Evolutionary conservation across 2,113 vertebrate species (phyloP).

Genomic region (Clarias batrachus): DNA sequence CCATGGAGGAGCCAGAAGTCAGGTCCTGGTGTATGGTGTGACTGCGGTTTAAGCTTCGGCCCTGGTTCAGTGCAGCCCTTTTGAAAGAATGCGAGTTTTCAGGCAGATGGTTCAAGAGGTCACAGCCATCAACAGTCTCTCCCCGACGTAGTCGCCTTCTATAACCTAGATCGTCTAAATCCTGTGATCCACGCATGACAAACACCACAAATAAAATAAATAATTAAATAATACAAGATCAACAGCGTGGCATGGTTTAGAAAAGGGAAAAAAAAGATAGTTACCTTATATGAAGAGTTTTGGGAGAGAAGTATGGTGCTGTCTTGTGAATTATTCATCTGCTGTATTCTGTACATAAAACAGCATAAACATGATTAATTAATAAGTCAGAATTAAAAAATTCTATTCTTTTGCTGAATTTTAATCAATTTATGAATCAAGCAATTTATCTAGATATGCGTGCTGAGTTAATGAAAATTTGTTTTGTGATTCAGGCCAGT

Average conservation of each 20-base stretch:
- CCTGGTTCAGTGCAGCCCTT: constrained; percentile 31
- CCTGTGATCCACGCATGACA: background rate
- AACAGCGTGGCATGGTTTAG: background rate
- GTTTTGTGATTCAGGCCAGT: background rate
- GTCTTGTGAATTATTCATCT: constrained; percentile 19
- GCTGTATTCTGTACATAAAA: constrained; percentile 21
- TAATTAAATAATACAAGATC: background rate
- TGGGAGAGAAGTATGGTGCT: background rate
- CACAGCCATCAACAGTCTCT: constrained; percentile 66
- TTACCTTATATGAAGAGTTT: background rate
- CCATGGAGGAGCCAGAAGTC: background rate
- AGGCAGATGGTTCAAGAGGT: constrained; percentile 6
- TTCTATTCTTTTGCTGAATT: too few species aligned
- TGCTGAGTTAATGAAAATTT: background rate
- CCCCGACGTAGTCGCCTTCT: constrained; percentile 66
- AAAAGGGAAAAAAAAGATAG: background rate
- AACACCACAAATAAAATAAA: background rate
- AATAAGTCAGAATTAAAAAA: background rate
- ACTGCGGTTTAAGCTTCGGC: constrained; percentile 67
- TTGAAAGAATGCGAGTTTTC: background rate
- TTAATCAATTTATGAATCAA: too few species aligned
- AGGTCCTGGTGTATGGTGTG: constrained; percentile 67
- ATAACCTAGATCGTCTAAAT: constrained; percentile 64
- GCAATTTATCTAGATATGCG: background rate
- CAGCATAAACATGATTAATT: background rate